Evolutionary conservation across 2,888 invertebrate species (phyloP).

Genomic region (Tuta absoluta): DNA sequence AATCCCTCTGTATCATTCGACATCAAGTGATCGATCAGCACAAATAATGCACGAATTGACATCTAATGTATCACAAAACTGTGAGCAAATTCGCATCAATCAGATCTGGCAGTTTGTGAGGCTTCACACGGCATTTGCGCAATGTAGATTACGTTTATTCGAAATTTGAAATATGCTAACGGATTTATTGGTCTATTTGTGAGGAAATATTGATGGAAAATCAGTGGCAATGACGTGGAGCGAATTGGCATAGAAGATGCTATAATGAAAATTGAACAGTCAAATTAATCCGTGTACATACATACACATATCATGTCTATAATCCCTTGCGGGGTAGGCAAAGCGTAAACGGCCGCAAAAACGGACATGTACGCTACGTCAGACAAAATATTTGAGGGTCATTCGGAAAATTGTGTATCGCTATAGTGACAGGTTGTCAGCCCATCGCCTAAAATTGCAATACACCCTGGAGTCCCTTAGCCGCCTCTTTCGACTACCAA

Average conservation of each 20-base stretch:
- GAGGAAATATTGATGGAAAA: background rate
- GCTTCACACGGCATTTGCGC: background rate
- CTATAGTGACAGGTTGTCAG: too few species aligned
- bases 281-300: too few species aligned
- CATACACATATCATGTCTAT: too few species aligned
- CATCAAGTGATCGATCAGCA: background rate
- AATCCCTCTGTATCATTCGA: background rate
- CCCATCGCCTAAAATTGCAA: too few species aligned
- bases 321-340: too few species aligned
- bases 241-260: background rate
- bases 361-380: too few species aligned
- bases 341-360: too few species aligned
- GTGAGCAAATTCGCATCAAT: constrained; percentile 12
- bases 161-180: background rate
- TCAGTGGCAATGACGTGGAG: background rate
- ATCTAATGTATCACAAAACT: constrained; percentile 12
- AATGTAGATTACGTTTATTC: background rate
- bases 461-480: too few species aligned
- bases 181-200: background rate
- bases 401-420: too few species aligned
- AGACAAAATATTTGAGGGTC: too few species aligned
- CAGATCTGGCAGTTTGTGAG: background rate
- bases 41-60: background rate
- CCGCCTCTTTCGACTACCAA: too few species aligned
- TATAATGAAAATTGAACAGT: background rate